A percentile compares a stretch with the other conserved stretches of the same genome.
Conservation (phyloP, 2,888 invertebrate species). For the Terebella lapidaria region DNA sequence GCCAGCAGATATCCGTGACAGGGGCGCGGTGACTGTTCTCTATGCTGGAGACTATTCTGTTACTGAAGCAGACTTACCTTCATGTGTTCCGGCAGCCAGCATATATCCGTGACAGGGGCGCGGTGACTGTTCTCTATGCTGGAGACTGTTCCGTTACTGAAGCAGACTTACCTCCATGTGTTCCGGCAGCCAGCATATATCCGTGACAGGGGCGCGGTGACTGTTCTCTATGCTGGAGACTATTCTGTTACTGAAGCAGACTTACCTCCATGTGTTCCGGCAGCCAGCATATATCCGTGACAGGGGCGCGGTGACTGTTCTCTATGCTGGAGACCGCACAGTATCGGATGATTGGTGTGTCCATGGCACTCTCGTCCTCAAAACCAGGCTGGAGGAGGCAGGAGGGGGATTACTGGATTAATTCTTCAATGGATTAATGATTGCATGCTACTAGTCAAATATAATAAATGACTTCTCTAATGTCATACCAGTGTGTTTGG, state of each 20-base stretch:
- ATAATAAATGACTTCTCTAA: too few species aligned
- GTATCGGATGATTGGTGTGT: slow-evolving; percentile 50
- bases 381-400: slow-evolving; percentile 45
- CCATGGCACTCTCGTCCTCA: slow-evolving; percentile 50
- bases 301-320: slow-evolving; percentile 46
- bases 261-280: slow-evolving; percentile 51
- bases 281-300: slow-evolving; percentile 52
- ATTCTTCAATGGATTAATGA: too few species aligned
- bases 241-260: not conserved
- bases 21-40: slow-evolving; percentile 49
- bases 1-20: slow-evolving; percentile 51
- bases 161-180: slow-evolving; percentile 45
- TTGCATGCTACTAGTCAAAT: too few species aligned
- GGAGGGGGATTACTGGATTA: too few species aligned
- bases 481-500: slow-evolving; percentile 36
- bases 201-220: slow-evolving; percentile 49
- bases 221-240: slow-evolving; percentile 32
- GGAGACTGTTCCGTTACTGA: slow-evolving; percentile 53
- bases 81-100: slow-evolving; percentile 53
- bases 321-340: slow-evolving; percentile 53
- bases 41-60: slow-evolving; percentile 53
- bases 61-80: slow-evolving; percentile 44
- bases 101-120: slow-evolving; percentile 49
- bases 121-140: slow-evolving; percentile 52
- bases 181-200: slow-evolving; percentile 52